These are phyloP conservation scores for Tetrao urogallus DNA, from an alignment of 2,113 vertebrate genomes.

Conservation along the genomic window DNA sequence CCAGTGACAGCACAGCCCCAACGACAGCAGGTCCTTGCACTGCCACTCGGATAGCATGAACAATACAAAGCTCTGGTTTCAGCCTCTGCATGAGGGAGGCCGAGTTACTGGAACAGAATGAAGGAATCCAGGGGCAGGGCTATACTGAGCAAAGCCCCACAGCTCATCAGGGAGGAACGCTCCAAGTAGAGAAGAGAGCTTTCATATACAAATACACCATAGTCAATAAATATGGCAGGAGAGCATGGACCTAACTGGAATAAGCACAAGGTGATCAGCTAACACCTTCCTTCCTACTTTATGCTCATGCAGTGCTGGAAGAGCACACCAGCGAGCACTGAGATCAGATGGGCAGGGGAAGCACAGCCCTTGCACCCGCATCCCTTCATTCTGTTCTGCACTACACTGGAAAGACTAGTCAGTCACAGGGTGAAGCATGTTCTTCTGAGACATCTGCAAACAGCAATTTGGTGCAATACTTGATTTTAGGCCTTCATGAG, in stretches of 20 bases:
- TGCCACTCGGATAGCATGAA: not conserved
- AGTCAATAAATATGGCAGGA: not conserved
- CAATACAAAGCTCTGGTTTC: slow-evolving; percentile 65
- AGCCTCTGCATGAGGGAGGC: not conserved
- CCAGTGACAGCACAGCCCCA: not conserved
- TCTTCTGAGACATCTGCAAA: slow-evolving; percentile 62
- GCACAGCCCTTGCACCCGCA: accelerated
- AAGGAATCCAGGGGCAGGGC: not conserved
- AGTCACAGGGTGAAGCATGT: slow-evolving; percentile 72
- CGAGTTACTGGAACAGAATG: not conserved
- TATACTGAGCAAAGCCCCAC: not conserved
- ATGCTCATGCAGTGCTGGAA: not conserved
- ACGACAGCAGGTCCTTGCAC: not conserved
- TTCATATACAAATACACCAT: not conserved
- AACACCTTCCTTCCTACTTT: not conserved
- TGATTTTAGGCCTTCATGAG: slow-evolving; percentile 94
- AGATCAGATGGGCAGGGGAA: no score
- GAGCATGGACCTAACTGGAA: not conserved
- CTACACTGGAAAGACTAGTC: slow-evolving; percentile 58
- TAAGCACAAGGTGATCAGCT: not conserved
- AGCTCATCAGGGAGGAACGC: not conserved
- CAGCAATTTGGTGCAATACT: slow-evolving; percentile 58
- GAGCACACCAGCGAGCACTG: not conserved
- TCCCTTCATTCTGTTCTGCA: slow-evolving; percentile 40
- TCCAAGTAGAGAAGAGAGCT: not conserved